phyloP scores from a whole-genome alignment of 2,888 invertebrate species.

The Laspeyria flexula region DNA sequence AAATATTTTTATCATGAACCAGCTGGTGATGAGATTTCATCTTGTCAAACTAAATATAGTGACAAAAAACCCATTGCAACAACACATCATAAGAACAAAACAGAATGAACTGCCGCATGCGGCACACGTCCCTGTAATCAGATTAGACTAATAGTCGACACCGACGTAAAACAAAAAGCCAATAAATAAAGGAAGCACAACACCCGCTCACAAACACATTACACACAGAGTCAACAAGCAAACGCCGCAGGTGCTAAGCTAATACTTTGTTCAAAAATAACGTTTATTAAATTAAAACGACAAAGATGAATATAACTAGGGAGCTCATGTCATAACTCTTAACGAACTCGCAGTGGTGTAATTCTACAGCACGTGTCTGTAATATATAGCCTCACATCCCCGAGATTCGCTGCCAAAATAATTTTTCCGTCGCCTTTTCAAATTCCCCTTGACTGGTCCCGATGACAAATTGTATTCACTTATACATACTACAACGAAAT shows the following conservation, averaged over 20 bases:
- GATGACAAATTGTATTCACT: slow-evolving; percentile 39
- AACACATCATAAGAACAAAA: too few relatives aligned
- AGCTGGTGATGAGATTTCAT: too few relatives aligned
- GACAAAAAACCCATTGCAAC: too few relatives aligned
- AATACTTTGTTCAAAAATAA: slow-evolving; percentile 3
- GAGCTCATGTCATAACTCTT: slow-evolving; percentile 34
- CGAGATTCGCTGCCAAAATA: slow-evolving; percentile 23
- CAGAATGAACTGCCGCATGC: too few relatives aligned
- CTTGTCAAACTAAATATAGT: too few relatives aligned
- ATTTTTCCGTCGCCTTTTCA: slow-evolving; percentile 36
- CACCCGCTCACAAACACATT: background rate
- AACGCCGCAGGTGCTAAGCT: background rate
- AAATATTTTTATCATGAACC: too few relatives aligned
- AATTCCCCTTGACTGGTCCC: slow-evolving; percentile 18
- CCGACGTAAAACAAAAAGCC: background rate
- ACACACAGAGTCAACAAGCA: background rate
- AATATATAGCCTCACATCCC: slow-evolving; percentile 20
- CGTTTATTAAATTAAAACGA: slow-evolving; percentile 33
- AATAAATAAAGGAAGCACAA: background rate
- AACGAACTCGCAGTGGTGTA: slow-evolving; percentile 33
- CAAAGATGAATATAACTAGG: slow-evolving; percentile 35
- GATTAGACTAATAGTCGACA: background rate
- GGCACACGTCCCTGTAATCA: background rate
- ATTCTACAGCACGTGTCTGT: slow-evolving; percentile 30
- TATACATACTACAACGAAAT: slow-evolving; percentile 33